Base-by-base conservation (phyloP, 2,888 invertebrate species). In the Dryomyza anilis region DNA sequence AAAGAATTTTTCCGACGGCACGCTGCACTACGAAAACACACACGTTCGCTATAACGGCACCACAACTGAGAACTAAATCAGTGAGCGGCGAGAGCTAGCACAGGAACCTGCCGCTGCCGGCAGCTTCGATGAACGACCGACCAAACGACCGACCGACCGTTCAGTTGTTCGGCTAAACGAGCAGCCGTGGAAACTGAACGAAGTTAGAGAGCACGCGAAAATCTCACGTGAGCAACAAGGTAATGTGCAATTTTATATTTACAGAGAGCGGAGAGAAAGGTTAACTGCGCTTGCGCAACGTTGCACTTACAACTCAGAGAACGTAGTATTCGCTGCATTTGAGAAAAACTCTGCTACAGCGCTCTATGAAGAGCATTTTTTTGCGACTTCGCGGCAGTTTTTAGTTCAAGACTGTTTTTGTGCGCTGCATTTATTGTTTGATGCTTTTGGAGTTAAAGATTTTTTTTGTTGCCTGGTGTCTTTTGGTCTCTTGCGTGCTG, bases 61-160 rank as follows among this genome's bases (percentile, higher is more conserved):
- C 78, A 80, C 80, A 81, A 81, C 75, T 81, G 80, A 81, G 81
- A 78, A 80, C 81, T 81, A 75, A 81, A 81, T 76, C 76, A 71
- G 64, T 66, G 71, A 70, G 71, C 71, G 73, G 70, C 74, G 73
- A 70, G 69, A 68, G 68, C 70, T 68, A 67, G 69, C 66, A 69
- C 71, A 73, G 73, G 73, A 75, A 74, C 74, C 75, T 71, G 43
- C 25, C 46, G 16, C 55, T 48, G 39, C 30, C 46, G 43, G 43
- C 53, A 21, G 46, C 46, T 21, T 33, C 46, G 33, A n/a, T 14
- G 25, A 19, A 39, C 21, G 12, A 21, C 16, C 30, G n/a, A 5
- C 48, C 33, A 16, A 60, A 3, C 50, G 33, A 48, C 30, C 30
- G 23, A 25, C 25, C 43, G 57, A 14, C 27, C 61, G 61, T 45